These are phyloP conservation scores for Heteromurus nitidus DNA, from an alignment of 2,888 invertebrate genomes.

Conservation along the genomic window DNA sequence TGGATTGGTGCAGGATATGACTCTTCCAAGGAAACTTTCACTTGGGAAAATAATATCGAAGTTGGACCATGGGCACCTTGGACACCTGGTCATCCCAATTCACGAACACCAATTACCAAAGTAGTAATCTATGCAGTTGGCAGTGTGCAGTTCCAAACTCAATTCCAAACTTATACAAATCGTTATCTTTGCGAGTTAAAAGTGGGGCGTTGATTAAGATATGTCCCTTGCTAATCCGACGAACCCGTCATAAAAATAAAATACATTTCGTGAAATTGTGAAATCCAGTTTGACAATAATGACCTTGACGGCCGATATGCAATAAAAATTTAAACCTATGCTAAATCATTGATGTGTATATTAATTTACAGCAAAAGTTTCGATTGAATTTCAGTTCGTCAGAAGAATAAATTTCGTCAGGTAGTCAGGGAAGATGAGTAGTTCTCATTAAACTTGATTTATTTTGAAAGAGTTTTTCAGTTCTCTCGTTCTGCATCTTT, in stretches of 20 bases:
- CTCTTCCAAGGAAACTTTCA: not conserved
- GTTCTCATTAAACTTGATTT: no score
- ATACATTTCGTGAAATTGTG: no score
- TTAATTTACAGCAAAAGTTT: no score
- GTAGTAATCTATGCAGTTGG: not conserved
- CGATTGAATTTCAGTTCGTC: no score
- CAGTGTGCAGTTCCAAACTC: not conserved
- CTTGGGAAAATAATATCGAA: not conserved
- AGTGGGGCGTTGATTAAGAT: not conserved
- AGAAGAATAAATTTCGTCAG: no score
- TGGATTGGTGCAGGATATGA: constrained; percentile 26
- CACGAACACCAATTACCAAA: not conserved
- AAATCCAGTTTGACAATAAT: no score
- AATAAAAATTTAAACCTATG: no score
- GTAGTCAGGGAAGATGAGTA: no score
- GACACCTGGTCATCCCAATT: constrained; percentile 13
- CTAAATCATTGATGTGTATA: no score
- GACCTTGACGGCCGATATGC: no score
- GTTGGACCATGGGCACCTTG: constrained; percentile 35
- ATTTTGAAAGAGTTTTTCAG: no score
- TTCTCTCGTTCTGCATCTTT: no score
- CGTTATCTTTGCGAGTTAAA: constrained; percentile 14
- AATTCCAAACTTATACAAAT: not conserved
- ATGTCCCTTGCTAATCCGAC: constrained; percentile 35
- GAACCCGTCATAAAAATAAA: constrained; percentile 55